Evolutionary conservation across 2,113 vertebrate genomes (phyloP), one percentile per base, ranked within the genome.

Genomic region (Scomber japonicus): DNA sequence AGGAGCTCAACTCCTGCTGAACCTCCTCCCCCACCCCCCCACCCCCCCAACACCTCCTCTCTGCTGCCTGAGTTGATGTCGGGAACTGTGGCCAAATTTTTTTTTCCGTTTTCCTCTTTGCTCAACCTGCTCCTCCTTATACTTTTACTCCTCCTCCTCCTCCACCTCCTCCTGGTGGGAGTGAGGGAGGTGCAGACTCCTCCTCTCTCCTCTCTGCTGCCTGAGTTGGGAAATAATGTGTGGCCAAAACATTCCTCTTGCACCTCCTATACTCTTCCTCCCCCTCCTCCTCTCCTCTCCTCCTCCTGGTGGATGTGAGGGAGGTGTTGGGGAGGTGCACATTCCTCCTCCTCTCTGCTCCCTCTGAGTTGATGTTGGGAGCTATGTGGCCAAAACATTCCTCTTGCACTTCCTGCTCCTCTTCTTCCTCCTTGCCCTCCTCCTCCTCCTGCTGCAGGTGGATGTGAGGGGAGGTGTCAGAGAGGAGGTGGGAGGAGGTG

Each of bases 1-100:
- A 96, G 40, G 97, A 98, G 87, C 97, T 99, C 81, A 97, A 96
- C 6, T 95, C 95, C 94, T 97, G 96, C 95, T 99, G 95, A 96
- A 55, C 69, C 6, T 35, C 61, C 46, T 27, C 46, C 66, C 7
- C 27, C 15, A n/a, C 3, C 31, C 13, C 19, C 19, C 21, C 44
- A 31, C 27, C 10, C 16, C 10, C 24, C 31, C 13, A 21, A 21
- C 24, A 27, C 24, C 24, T 27, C 24, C 24, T 27, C 24, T 27
- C 24, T 27, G 24, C 24, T 27, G 24, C 24, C 24, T 2, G 24
- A 27, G 24, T 27, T 27, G 24, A 27, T 27, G 24, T 27, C 24
- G 24, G 24, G 24, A 27, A 27, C 24, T 27, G 24, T 27, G 24
- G 24, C 24, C 24, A 27, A 27, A 27, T 27, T 2, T 27, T 27